Evolutionary conservation across 2,797 vertebrate genomes (phyloP).

Genomic region (Takifugu rubripes): DNA sequence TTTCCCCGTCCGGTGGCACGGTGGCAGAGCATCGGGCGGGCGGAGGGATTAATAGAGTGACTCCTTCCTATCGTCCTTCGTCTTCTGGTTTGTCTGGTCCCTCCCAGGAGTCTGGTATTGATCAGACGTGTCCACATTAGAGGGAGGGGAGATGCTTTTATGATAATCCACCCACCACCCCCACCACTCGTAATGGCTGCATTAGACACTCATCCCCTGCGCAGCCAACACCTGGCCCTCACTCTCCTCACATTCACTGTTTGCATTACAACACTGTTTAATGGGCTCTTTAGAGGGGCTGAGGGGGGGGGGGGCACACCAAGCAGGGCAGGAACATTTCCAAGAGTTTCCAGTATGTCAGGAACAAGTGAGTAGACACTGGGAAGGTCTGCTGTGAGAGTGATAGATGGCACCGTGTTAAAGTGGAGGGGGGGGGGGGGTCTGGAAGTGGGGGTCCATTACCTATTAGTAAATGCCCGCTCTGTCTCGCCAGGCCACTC

Average conservation of each 20-base stretch:
- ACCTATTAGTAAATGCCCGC: slow-evolving; percentile 56
- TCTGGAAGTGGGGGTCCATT: slow-evolving; percentile 58
- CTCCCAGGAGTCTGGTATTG: slow-evolving; percentile 77
- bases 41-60: slow-evolving; percentile 57
- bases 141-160: slow-evolving; percentile 79
- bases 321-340: slow-evolving; percentile 68
- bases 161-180: slow-evolving; percentile 74
- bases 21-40: slow-evolving; percentile 32
- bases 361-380: slow-evolving; percentile 64
- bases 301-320: slow-evolving; percentile 14
- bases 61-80: slow-evolving; percentile 49
- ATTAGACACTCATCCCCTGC: slow-evolving; percentile 76
- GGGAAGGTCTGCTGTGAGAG: slow-evolving; percentile 52
- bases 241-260: slow-evolving; percentile 72
- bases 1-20: neutral
- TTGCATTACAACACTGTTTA: slow-evolving; percentile 80
- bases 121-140: slow-evolving; percentile 78
- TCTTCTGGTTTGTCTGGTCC: slow-evolving; percentile 44
- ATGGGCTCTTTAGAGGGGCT: slow-evolving; percentile 71
- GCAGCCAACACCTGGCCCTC: slow-evolving; percentile 77
- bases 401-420: slow-evolving; percentile 67
- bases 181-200: slow-evolving; percentile 76
- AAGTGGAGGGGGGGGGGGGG: slow-evolving; percentile 39
- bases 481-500: slow-evolving; percentile 52
- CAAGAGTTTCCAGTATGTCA: slow-evolving; percentile 76